Evolutionary conservation across 92 coral and sea anemone species (phyloP).

Genomic region (Palythoa grandis): DNA sequence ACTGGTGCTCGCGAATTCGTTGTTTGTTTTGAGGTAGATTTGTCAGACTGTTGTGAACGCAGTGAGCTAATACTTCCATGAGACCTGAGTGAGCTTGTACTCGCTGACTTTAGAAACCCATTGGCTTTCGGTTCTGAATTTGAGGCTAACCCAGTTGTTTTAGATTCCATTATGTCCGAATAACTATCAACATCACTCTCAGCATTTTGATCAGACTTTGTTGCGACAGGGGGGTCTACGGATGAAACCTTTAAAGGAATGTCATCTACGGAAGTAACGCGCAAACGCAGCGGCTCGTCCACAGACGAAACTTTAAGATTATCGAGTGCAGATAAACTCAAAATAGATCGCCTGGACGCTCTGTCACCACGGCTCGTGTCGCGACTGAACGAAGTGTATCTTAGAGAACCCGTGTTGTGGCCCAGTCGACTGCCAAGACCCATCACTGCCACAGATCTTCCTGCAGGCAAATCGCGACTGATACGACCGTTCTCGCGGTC

Average conservation of each 20-base stretch:
- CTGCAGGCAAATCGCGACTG: slow-evolving; percentile 28
- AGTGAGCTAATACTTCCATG: slow-evolving; percentile 69
- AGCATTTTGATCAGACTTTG: slow-evolving; percentile 25
- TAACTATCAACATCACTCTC: slow-evolving; percentile 79
- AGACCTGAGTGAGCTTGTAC: slow-evolving; percentile 37
- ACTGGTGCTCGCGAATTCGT: slow-evolving; percentile 7
- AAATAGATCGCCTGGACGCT: slow-evolving; percentile 32
- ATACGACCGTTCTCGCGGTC: slow-evolving; percentile 35
- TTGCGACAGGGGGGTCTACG: slow-evolving; percentile 39
- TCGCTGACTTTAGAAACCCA: background rate
- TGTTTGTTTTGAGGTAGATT: background rate
- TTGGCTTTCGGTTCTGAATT: slow-evolving; percentile 8
- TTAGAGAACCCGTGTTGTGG: slow-evolving; percentile 24
- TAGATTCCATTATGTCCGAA: slow-evolving; percentile 76
- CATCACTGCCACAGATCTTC: slow-evolving; percentile 29
- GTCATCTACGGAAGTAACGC: slow-evolving; percentile 67
- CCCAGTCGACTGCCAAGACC: slow-evolving; percentile 37
- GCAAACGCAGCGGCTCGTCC: slow-evolving; percentile 53
- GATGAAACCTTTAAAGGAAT: slow-evolving; percentile 50
- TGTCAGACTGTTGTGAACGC: slow-evolving; percentile 45
- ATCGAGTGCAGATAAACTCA: slow-evolving; percentile 43
- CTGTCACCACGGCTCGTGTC: slow-evolving; percentile 6
- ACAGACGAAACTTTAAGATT: slow-evolving; percentile 59
- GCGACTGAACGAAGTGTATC: slow-evolving; percentile 25
- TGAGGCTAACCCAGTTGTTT: slow-evolving; percentile 7